Conservation (phyloP, 2,113 vertebrate genomes). For the Cygnus atratus region DNA sequence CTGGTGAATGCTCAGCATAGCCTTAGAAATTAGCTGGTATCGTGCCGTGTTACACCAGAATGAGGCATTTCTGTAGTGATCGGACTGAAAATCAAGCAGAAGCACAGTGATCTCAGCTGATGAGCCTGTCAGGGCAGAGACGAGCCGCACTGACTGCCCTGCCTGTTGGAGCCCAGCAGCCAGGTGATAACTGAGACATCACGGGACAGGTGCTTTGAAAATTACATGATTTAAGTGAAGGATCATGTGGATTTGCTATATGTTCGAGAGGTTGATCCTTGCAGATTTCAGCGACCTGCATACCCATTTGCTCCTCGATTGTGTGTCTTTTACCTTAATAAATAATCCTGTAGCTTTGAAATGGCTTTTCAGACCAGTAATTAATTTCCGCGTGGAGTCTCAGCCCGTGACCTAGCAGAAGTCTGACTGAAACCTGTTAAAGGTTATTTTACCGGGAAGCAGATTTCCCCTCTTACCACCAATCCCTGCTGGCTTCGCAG, state of each 20-base stretch:
- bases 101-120: neutral
- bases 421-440: neutral
- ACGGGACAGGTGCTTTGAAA: slow-evolving; percentile 27
- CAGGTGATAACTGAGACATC: neutral
- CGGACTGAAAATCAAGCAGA: neutral
- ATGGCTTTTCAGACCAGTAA: neutral
- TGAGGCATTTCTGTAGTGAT: neutral
- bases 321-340: neutral
- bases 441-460: neutral
- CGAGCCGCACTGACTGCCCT: neutral
- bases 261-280: neutral
- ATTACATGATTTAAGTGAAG: neutral
- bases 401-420: neutral
- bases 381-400: neutral
- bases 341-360: slow-evolving; percentile 8
- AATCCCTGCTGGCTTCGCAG: neutral
- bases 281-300: neutral
- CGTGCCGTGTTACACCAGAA: neutral
- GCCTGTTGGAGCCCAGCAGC: slow-evolving; percentile 8
- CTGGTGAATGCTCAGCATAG: neutral
- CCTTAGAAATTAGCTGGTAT: neutral
- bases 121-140: slow-evolving; percentile 36
- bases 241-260: neutral
- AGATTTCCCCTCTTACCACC: neutral
- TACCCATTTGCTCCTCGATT: neutral